Percentiles rank a stretch among this genome's conserved stretches.
Conservation (phyloP, 37 sponge, comb jelly and placozoan genomes). For the Ianthella basta region DNA sequence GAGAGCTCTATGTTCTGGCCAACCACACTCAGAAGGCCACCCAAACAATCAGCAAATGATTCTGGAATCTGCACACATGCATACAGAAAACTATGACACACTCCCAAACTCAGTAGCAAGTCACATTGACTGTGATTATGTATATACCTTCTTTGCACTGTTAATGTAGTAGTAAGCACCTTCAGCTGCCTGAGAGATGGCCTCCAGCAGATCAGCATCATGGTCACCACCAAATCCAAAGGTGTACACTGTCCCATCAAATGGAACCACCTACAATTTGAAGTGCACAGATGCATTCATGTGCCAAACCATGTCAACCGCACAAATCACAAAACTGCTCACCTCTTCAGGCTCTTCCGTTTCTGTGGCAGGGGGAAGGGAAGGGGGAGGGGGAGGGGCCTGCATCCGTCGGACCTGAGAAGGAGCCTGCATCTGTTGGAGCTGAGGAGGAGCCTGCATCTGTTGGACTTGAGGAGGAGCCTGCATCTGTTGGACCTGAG, state of each 20-base stretch:
- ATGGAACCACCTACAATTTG: slow-evolving; percentile 12
- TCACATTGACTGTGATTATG: background rate
- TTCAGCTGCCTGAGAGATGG: slow-evolving; percentile 76
- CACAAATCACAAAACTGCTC: no score
- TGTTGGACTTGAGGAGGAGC: background rate
- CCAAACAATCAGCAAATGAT: slow-evolving; percentile 95
- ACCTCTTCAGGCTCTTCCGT: background rate
- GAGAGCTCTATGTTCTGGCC: slow-evolving; percentile 89
- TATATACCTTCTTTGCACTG: slow-evolving; percentile 83
- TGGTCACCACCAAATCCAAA: slow-evolving; percentile 94
- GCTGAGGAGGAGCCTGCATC: slow-evolving; percentile 7
- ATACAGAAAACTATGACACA: background rate
- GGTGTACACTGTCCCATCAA: slow-evolving; percentile 89
- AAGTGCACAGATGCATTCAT: background rate
- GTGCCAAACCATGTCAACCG: background rate
- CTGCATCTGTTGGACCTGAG: background rate
- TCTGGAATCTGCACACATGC: slow-evolving; percentile 70
- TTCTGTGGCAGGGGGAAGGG: background rate
- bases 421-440: slow-evolving; percentile 17
- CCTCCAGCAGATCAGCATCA: slow-evolving; percentile 74
- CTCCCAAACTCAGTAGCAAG: background rate
- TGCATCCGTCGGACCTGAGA: background rate
- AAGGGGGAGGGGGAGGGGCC: slow-evolving; percentile 9
- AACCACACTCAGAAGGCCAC: slow-evolving; percentile 89
- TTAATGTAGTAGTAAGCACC: slow-evolving; percentile 94